These are phyloP conservation scores for Rhopalosiphum nymphaeae DNA, from an alignment of 2,888 invertebrate genomes.

Conservation along the genomic window DNA sequence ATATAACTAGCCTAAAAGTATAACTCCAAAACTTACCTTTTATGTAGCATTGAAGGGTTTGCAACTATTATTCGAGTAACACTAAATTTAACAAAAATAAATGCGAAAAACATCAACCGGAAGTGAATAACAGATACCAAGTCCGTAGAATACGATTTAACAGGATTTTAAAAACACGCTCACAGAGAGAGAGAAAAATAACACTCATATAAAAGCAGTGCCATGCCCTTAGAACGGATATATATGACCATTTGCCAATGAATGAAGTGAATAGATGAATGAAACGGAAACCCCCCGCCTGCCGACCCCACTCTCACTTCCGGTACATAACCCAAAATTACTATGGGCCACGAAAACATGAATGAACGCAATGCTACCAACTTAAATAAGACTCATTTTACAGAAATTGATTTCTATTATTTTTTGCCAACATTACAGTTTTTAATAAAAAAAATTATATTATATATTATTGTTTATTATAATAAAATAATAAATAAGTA, in stretches of 20 bases:
- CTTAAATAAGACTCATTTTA: slow-evolving; percentile 58
- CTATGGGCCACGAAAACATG: slow-evolving; percentile 65
- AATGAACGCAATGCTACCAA: slow-evolving; percentile 63
- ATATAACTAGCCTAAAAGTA: slow-evolving; percentile 47
- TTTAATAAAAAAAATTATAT: slow-evolving; percentile 14
- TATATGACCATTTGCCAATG: slow-evolving; percentile 65
- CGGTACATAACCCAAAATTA: slow-evolving; percentile 65
- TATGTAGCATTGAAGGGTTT: slow-evolving; percentile 40
- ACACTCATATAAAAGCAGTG: slow-evolving; percentile 60
- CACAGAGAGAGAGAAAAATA: slow-evolving; percentile 58
- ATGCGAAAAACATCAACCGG: slow-evolving; percentile 52
- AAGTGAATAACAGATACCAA: slow-evolving; percentile 54
- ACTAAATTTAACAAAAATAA: slow-evolving; percentile 46
- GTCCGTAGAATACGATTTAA: slow-evolving; percentile 42
- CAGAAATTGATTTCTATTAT: slow-evolving; percentile 56
- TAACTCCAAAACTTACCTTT: slow-evolving; percentile 55
- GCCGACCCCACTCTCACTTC: slow-evolving; percentile 64
- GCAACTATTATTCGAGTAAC: slow-evolving; percentile 28
- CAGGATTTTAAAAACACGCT: slow-evolving; percentile 61
- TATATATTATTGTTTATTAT: background rate
- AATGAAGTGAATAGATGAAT: slow-evolving; percentile 65
- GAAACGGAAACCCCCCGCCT: slow-evolving; percentile 65
- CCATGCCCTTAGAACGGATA: slow-evolving; percentile 65
- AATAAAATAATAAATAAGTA: background rate
- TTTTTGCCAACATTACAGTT: slow-evolving; percentile 63